Evolutionary conservation across 2,797 vertebrate species (phyloP).

Genomic region (Chelon labrosus): DNA sequence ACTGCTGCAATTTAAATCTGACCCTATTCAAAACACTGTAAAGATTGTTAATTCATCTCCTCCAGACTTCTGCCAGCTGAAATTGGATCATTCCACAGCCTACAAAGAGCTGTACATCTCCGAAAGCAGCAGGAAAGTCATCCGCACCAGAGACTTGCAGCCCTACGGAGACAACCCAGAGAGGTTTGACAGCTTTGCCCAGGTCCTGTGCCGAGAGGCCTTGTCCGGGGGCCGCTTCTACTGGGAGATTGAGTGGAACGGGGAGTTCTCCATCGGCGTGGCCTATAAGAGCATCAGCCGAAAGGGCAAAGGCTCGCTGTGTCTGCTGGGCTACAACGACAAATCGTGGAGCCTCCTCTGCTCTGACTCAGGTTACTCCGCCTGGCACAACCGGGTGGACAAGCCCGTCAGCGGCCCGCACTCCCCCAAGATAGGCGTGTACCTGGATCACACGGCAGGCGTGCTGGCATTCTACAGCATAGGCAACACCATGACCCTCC

Average conservation of each 20-base stretch:
- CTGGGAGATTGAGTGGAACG: conserved; percentile 90
- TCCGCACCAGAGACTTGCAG: conserved; percentile 85
- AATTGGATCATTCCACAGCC: conserved; percentile 81
- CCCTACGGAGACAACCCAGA: conserved; percentile 81
- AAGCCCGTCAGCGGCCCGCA: conserved; percentile 80
- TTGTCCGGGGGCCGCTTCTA: conserved; percentile 85
- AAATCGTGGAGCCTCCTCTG: conserved; percentile 89
- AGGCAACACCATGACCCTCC: conserved; percentile 84
- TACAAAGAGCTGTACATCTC: conserved; percentile 88
- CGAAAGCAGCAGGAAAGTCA: conserved; percentile 84
- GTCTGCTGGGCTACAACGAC: conserved; percentile 88
- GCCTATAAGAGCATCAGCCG: conserved; percentile 86
- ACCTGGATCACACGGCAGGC: conserved; percentile 85
- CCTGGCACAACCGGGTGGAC: conserved; percentile 88
- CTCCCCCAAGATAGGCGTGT: conserved; percentile 86
- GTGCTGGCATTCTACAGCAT: conserved; percentile 87
- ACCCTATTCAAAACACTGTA: not conserved
- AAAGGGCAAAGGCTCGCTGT: conserved; percentile 87
- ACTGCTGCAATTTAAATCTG: not conserved
- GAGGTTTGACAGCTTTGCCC: conserved; percentile 87
- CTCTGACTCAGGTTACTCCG: conserved; percentile 86
- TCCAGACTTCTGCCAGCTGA: conserved; percentile 86
- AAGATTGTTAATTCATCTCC: not conserved
- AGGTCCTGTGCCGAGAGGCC: conserved; percentile 86
- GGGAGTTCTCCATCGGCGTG: conserved; percentile 87